Evolutionary conservation across 2,888 invertebrate species (phyloP).

Genomic region (Microctonus hyperodae): DNA sequence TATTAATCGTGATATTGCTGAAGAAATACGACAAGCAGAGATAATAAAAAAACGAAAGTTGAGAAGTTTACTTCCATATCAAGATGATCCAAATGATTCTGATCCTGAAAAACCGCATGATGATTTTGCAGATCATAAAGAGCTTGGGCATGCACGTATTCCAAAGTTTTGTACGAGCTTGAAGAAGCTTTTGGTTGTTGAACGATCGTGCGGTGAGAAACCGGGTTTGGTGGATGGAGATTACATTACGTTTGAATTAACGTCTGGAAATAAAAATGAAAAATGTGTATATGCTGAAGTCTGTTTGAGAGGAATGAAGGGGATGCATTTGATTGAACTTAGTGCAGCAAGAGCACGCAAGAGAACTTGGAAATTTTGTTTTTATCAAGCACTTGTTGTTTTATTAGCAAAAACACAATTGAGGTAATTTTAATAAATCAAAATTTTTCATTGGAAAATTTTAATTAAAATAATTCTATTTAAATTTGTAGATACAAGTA

Average conservation of each 20-base stretch:
- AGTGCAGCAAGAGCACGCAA: conserved; percentile 40
- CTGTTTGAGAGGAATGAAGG: conserved; percentile 51
- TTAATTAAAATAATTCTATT: no score
- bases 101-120: conserved; percentile 37
- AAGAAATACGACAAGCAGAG: conserved; percentile 33
- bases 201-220: conserved; percentile 48
- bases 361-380: conserved; percentile 59
- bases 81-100: conserved; percentile 27
- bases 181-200: conserved; percentile 40
- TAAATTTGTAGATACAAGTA: conserved; percentile 57
- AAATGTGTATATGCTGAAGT: conserved; percentile 46
- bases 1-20: conserved; percentile 37
- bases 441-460: no score
- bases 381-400: conserved; percentile 54
- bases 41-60: conserved; percentile 37
- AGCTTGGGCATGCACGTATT: conserved; percentile 53
- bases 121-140: conserved; percentile 48
- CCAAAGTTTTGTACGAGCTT: conserved; percentile 37
- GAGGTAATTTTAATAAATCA: conserved; percentile 42
- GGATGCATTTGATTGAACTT: conserved; percentile 55
- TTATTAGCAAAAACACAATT: conserved; percentile 56
- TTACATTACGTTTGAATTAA: conserved; percentile 46
- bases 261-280: conserved; percentile 30
- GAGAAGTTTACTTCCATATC: conserved; percentile 45
- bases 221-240: conserved; percentile 56